Percentiles rank a stretch among this genome's conserved stretches.
phyloP scores from a whole-genome alignment of 2,113 vertebrate genomes.

The Meriones unguiculatus region DNA sequence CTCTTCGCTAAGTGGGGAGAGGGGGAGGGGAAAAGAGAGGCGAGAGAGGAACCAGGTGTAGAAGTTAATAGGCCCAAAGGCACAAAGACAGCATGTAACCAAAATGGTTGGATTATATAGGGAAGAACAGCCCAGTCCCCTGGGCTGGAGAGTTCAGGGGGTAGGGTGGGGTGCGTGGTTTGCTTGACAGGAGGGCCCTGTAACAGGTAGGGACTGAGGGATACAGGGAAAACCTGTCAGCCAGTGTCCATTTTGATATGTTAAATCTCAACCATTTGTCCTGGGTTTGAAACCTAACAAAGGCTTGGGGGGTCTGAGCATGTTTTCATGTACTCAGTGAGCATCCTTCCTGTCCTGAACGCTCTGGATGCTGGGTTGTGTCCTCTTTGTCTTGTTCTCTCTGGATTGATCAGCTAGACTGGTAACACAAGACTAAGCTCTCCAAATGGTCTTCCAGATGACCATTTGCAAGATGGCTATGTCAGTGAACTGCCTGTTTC shows the following conservation, averaged over 20 bases:
- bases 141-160: background rate
- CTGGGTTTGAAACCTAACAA: background rate
- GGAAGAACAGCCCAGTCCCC: background rate
- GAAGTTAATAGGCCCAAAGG: too few relatives aligned
- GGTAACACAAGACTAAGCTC: background rate
- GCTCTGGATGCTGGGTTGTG: background rate
- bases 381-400: background rate
- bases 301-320: background rate
- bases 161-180: background rate
- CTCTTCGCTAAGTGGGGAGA: background rate
- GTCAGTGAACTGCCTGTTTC: background rate
- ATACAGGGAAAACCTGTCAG: background rate
- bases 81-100: too few relatives aligned
- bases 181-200: too few relatives aligned
- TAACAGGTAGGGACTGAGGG: background rate
- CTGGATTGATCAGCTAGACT: too few relatives aligned
- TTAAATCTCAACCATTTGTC: background rate
- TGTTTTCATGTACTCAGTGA: fast-evolving
- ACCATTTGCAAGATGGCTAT: too few relatives aligned
- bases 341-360: background rate
- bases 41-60: background rate
- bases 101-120: background rate
- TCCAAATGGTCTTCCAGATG: background rate
- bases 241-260: background rate
- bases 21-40: background rate